Evolutionary conservation across 2,888 invertebrate species (phyloP), one percentile per base, ranked within the genome.

Genomic region (Saturnia pavonia): DNA sequence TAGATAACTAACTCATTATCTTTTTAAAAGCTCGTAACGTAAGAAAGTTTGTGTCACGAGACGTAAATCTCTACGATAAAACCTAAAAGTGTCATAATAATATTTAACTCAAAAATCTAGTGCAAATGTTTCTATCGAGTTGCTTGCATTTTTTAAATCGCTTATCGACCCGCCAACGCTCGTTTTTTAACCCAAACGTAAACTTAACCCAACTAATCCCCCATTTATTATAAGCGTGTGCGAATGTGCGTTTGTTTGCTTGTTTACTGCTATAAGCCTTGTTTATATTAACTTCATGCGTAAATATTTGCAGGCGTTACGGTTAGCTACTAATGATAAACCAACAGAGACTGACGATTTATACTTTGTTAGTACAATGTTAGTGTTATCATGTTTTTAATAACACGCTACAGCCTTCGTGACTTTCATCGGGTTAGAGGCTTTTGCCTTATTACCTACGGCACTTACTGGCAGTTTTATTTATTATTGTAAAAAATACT

Each of bases 221-320:
- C 82, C 81, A 84, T 88, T 87, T 82, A 85, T 88, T 82, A 86
- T 83, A 84, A 82, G 77, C 78, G 76, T 43, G 72, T 81, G 77
- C 77, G 79, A 80, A 82, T 82, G 80, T 75, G 74, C 82, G 80
- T 83, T 78, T 77, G 76, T 79, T 65, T 78, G 80, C 80, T 65
- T 78, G 80, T 80, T 79, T 77, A 77, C 79, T 72, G 71, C 74
- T 74, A 77, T 75, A 74, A 74, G 78, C 77, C 74, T 71, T 75
- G 80, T 78, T 79, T 78, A 76, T 78, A 83, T 83, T 83, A 84
- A 84, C 81, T 85, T 80, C 72, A 72, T 67, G 71, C 60, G 75
- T 79, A 80, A 65, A 68, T 48, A 57, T 45, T 63, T 34, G 40
- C 63, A 60, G 45, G 48, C 16, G 57, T 40, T 54, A 43, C 25